Conservation (phyloP, 2,797 vertebrate species). For the Fringilla coelebs region DNA sequence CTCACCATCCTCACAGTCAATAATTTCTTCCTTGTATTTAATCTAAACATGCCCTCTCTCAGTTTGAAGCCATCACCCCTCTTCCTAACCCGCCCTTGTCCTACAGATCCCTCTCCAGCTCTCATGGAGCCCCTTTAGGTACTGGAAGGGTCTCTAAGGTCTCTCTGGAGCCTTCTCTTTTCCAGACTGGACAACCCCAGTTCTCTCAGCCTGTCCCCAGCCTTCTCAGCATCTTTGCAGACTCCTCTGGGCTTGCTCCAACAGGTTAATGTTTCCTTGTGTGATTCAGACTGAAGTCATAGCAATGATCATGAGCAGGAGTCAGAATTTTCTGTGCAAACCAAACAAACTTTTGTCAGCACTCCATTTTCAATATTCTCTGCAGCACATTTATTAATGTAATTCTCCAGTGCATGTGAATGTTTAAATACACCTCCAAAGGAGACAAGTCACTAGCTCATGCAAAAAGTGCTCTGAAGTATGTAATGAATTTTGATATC, state of each 20-base stretch:
- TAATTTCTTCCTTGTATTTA: not conserved
- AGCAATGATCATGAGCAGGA: not conserved
- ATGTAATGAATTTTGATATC: not conserved
- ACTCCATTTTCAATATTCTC: constrained; percentile 2
- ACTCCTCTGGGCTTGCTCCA: not conserved
- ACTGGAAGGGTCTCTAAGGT: not conserved
- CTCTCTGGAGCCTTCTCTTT: not conserved
- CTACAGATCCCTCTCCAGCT: not conserved
- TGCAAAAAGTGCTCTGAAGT: not conserved
- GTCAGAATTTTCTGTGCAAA: constrained; percentile 9
- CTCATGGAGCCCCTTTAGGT: not conserved
- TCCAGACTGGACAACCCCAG: not conserved
- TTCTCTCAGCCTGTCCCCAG: not conserved
- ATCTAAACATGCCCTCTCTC: not conserved
- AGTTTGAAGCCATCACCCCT: not conserved
- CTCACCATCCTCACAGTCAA: not conserved
- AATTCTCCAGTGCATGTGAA: constrained; percentile 27
- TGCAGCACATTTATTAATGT: not conserved
- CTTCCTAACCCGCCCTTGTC: not conserved
- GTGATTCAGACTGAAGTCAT: not conserved
- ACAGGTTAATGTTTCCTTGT: not conserved
- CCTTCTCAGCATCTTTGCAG: not conserved
- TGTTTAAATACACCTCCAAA: constrained; percentile 11
- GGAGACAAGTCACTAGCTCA: not conserved
- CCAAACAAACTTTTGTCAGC: not conserved